Conservation (phyloP, 2,113 vertebrate species). For the Phyllostomus hastatus region DNA sequence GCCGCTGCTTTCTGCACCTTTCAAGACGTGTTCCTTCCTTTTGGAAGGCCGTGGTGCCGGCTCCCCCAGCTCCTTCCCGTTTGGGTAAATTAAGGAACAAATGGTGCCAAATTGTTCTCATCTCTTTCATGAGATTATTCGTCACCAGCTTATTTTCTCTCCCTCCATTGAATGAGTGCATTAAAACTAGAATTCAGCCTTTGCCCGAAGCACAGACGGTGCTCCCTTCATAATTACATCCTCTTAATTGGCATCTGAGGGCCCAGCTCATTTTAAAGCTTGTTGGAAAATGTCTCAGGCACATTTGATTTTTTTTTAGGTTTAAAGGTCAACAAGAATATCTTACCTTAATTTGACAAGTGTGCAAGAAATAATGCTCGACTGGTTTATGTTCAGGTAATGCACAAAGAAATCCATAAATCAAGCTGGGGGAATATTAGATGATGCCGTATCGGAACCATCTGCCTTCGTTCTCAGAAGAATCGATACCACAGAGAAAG, state of each 20-base stretch:
- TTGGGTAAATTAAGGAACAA: slow-evolving; percentile 79
- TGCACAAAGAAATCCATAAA: slow-evolving; percentile 85
- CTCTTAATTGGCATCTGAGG: slow-evolving; percentile 80
- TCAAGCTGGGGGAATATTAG: slow-evolving; percentile 83
- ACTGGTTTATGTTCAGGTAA: slow-evolving; percentile 83
- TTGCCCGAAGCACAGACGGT: slow-evolving; percentile 77
- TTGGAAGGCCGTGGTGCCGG: slow-evolving; percentile 67
- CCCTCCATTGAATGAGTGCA: slow-evolving; percentile 64
- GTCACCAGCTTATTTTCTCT: slow-evolving; percentile 73
- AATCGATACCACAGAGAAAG: slow-evolving; percentile 81
- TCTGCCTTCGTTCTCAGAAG: slow-evolving; percentile 80
- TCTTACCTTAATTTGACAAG: slow-evolving; percentile 86
- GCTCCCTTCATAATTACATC: slow-evolving; percentile 78
- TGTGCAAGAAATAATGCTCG: slow-evolving; percentile 78
- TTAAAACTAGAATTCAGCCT: slow-evolving; percentile 81
- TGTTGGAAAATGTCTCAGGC: slow-evolving; percentile 75
- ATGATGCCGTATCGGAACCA: slow-evolving; percentile 82
- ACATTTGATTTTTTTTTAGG: slow-evolving; percentile 66
- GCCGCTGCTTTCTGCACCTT: slow-evolving; percentile 50
- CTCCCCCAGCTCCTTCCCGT: slow-evolving; percentile 68
- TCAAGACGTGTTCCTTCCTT: slow-evolving; percentile 66
- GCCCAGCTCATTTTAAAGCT: slow-evolving; percentile 73
- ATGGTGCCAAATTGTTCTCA: slow-evolving; percentile 76
- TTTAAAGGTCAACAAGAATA: slow-evolving; percentile 86
- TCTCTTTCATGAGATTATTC: slow-evolving; percentile 70